phyloP scores from a whole-genome alignment of 2,113 vertebrate species.

The Acanthochromis polyacanthus region DNA sequence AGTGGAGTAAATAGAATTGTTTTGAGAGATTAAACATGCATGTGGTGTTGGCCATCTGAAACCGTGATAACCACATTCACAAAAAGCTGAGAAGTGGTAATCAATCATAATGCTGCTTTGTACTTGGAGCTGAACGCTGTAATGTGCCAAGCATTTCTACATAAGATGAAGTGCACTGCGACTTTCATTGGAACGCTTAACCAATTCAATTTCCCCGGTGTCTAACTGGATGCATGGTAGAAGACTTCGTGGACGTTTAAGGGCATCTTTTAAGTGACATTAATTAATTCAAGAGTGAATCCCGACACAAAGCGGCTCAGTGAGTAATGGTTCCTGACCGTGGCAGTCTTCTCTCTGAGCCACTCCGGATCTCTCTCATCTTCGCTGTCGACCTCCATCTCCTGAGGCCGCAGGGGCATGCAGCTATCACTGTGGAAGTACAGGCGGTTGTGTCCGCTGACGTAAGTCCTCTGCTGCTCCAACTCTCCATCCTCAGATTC shows the following conservation, averaged over 20 bases:
- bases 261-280: background rate
- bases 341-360: constrained; percentile 98
- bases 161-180: no score
- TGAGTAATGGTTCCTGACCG: constrained; percentile 81
- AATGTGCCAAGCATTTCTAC: no score
- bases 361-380: constrained; percentile 97
- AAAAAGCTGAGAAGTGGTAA: no score
- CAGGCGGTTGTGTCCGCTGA: constrained; percentile 97
- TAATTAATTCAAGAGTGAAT: background rate
- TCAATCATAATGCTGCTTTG: no score
- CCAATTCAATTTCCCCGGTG: no score
- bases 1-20: no score
- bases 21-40: no score
- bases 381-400: constrained; percentile 98
- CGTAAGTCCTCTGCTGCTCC: constrained; percentile 96
- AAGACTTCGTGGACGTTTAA: background rate
- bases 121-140: no score
- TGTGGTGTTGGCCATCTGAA: no score
- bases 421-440: constrained; percentile 99
- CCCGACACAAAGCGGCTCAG: background rate
- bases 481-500: constrained; percentile 97
- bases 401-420: constrained; percentile 96
- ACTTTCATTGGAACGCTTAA: no score
- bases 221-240: no score
- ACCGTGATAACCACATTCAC: no score